Evolutionary conservation across 2,113 vertebrate genomes (phyloP), one percentile per base, ranked within the genome.

Genomic region (Heptranchias perlo): DNA sequence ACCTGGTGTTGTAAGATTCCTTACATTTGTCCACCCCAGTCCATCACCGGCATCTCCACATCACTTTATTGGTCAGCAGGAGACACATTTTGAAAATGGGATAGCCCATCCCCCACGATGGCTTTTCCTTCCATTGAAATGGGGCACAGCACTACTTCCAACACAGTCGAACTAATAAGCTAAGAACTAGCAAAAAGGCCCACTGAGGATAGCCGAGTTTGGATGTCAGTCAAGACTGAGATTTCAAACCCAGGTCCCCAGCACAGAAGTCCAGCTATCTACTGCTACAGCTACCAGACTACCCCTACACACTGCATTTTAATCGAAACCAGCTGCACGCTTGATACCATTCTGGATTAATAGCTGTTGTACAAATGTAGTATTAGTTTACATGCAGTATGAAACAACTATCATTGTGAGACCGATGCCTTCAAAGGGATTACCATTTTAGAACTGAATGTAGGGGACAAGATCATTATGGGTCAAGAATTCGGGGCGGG

Each of bases 311-410:
- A 73, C 1, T 52, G 94, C 47, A 52, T 52, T 67, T 69, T 95
- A 95, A 95, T 69, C 65, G 47, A 65, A 52, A 95, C 94, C 94
- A 95, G 64, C 94, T 95, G 94, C 64, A 69, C 52, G 25, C 94
- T 69, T 73, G 64, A 49, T 95, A 49, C 65, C 4, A 8, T 47
- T 69, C 94, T 69, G 94, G 35, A 69, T 69, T 95, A 69, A 28
- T 69, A 95, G 64, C 94, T 69, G 93, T 69, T 95, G 94, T 31
- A 58, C 31, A 91, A 4, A 16, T 91, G 86, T 58, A n/a, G 87
- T 91, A 61, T 91, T 47, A 89, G 86, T 89, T 89, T 89, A 23
- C 86, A 49, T 31, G 86, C 86, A 28, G 14, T 89, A 49, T 28
- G 64, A 28, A 67, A 67, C n/a, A 94, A 39, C 18, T 13, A 78